Percentiles rank a stretch among this genome's conserved stretches.
phyloP scores from a whole-genome alignment of 2,888 invertebrate genomes.

The Tetranychus piercei region DNA sequence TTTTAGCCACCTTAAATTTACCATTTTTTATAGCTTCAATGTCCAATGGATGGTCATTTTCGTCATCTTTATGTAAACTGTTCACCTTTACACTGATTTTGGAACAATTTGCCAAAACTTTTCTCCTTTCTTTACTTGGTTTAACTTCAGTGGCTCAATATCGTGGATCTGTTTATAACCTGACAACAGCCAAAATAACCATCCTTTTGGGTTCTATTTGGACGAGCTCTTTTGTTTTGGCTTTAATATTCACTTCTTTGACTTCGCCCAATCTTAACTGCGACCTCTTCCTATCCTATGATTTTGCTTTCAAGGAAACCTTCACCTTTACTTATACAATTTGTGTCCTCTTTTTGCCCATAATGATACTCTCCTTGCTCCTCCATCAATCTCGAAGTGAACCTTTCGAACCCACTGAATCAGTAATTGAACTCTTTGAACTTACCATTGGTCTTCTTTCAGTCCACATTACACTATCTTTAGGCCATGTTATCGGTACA shows the following conservation, averaged over 20 bases:
- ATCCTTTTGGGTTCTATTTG: conserved; percentile 1
- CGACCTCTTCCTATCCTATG: background rate
- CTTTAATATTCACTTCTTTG: background rate
- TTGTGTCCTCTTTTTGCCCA: background rate
- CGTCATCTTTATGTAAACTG: background rate
- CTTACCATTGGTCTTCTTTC: background rate
- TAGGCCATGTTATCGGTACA: background rate
- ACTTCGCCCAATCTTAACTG: background rate
- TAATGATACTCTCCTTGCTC: background rate
- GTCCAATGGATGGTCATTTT: background rate
- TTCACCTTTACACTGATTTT: background rate
- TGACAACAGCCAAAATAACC: background rate
- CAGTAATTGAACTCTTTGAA: background rate
- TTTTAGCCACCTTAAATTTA: background rate
- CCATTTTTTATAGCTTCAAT: background rate
- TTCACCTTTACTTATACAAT: conserved; percentile 5
- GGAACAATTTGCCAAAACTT: conserved; percentile 5
- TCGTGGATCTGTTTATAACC: background rate
- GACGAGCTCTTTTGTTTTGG: background rate
- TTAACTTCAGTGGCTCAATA: conserved; percentile 1
- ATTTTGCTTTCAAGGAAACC: conserved; percentile 6
- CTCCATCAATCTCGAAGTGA: background rate
- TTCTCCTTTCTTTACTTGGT: background rate
- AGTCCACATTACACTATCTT: background rate
- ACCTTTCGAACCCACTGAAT: conserved; percentile 7